Evolutionary conservation across 2,113 vertebrate species (phyloP).

Genomic region (Caretta caretta): DNA sequence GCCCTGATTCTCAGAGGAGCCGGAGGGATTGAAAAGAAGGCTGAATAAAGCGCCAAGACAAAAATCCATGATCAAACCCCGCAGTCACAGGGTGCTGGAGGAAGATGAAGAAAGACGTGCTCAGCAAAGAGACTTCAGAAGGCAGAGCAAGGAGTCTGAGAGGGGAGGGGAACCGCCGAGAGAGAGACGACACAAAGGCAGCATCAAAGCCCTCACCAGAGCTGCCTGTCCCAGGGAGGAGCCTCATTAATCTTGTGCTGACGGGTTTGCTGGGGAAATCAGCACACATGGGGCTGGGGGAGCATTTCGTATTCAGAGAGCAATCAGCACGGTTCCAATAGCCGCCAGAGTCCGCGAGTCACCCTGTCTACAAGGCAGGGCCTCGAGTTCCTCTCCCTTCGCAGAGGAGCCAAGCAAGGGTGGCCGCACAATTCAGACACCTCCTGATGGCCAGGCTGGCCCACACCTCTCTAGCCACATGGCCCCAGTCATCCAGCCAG

Average conservation of each 20-base stretch:
- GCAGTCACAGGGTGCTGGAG: not conserved
- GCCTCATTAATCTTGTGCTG: not conserved
- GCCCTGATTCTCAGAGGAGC: not conserved
- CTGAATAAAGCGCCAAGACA: not conserved
- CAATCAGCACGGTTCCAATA: not conserved
- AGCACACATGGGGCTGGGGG: accelerated
- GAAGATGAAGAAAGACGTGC: not conserved
- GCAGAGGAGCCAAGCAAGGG: not conserved
- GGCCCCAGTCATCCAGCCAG: not conserved
- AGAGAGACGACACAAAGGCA: not conserved
- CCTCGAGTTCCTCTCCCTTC: accelerated
- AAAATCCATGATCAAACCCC: not conserved
- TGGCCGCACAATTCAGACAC: accelerated
- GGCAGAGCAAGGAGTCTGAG: not conserved
- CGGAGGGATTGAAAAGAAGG: not conserved
- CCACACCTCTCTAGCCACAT: not conserved
- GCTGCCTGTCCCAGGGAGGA: not conserved
- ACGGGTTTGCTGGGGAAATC: not conserved
- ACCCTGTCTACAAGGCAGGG: not conserved
- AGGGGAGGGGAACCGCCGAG: not conserved
- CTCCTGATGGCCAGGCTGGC: accelerated
- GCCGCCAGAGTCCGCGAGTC: not conserved
- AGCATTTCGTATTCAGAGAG: not conserved
- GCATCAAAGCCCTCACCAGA: not conserved
- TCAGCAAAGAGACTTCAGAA: not conserved